A percentile compares a stretch with the other conserved stretches of the same genome.
phyloP scores from a whole-genome alignment of 2,113 vertebrate species.

The Shinisaurus crocodilurus region DNA sequence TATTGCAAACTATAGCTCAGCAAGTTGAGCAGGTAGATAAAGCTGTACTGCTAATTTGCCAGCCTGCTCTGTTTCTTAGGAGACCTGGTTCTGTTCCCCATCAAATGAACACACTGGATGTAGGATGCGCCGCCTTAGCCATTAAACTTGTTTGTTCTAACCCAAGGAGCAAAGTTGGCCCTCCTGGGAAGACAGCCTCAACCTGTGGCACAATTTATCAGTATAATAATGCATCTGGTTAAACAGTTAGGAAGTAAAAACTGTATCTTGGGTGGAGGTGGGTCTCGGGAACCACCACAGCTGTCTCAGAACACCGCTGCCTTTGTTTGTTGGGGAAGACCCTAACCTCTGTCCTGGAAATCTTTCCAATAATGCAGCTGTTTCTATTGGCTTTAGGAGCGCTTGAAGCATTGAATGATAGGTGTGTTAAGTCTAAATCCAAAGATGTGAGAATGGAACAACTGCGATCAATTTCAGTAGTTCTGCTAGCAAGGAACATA shows the following conservation, averaged over 20 bases:
- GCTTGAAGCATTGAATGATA: neutral
- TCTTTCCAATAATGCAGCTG: accelerated
- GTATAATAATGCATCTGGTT: neutral
- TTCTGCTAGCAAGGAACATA: neutral
- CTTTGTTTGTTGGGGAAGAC: accelerated
- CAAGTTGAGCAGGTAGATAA: neutral
- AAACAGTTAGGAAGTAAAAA: neutral
- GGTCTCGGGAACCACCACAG: neutral
- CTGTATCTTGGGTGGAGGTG: neutral
- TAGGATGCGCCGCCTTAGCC: neutral
- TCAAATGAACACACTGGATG: neutral
- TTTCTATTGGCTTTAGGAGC: neutral
- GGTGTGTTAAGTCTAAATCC: neutral
- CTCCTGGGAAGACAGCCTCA: neutral
- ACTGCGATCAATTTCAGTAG: neutral
- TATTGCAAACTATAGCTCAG: neutral
- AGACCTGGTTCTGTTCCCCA: neutral
- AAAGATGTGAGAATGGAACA: neutral
- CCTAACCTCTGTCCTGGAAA: accelerated
- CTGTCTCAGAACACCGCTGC: neutral
- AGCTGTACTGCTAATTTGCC: neutral
- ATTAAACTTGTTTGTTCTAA: neutral
- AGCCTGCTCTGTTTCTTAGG: neutral
- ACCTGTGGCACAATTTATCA: neutral
- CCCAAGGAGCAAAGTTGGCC: neutral